phyloP scores from a whole-genome alignment of 2,797 vertebrate species.

The Momotus momota region DNA sequence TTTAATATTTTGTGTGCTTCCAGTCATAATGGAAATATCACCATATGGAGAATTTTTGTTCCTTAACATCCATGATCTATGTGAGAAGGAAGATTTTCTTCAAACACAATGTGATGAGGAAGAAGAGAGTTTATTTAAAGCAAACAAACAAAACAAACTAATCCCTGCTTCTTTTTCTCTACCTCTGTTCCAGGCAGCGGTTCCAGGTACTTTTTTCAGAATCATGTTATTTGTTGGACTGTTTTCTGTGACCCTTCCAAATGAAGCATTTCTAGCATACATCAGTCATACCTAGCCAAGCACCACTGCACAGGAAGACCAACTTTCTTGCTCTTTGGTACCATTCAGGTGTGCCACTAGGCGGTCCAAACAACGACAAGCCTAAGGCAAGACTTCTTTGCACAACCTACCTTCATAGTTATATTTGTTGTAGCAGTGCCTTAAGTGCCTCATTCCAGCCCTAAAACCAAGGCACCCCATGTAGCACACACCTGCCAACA shows the following conservation, averaged over 20 bases:
- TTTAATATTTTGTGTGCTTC: accelerated
- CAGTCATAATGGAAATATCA: accelerated
- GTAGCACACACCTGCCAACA: not conserved
- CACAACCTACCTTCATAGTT: not conserved
- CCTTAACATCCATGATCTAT: not conserved
- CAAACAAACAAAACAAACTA: not conserved
- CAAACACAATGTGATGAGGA: not conserved
- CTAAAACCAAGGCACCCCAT: not conserved
- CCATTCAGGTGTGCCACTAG: not conserved
- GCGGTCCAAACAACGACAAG: not conserved
- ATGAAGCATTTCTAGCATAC: not conserved
- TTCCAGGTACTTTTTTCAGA: not conserved
- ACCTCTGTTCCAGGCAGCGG: not conserved
- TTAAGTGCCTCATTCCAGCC: not conserved
- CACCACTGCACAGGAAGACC: accelerated
- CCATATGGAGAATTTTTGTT: not conserved
- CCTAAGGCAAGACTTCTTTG: not conserved
- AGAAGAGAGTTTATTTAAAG: not conserved
- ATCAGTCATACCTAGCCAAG: not conserved
- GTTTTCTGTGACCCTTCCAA: not conserved
- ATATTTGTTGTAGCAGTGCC: not conserved
- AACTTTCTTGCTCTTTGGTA: not conserved
- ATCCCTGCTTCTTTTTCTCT: not conserved
- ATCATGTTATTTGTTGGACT: not conserved
- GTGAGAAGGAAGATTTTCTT: not conserved